These are phyloP conservation scores for Melanostigma gelatinosum DNA, from an alignment of 2,113 vertebrate species.

Conservation along the genomic window DNA sequence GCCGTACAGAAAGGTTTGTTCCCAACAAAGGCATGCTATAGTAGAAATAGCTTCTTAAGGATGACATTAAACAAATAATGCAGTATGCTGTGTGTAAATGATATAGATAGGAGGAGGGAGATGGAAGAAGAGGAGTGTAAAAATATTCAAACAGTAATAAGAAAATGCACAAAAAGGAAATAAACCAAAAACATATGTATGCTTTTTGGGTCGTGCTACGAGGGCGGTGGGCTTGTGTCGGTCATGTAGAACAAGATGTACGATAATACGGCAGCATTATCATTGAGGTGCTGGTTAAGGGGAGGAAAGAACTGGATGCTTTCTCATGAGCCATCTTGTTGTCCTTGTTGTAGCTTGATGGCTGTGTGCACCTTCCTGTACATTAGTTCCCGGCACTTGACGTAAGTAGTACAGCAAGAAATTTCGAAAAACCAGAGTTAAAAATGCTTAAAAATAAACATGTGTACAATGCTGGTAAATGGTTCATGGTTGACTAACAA, in stretches of 20 bases:
- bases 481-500: background rate
- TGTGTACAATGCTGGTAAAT: slow-evolving; percentile 15
- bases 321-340: background rate
- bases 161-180: background rate
- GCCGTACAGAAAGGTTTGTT: slow-evolving; percentile 15
- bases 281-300: background rate
- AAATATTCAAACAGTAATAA: slow-evolving; percentile 16
- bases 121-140: background rate
- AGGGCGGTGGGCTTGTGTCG: background rate
- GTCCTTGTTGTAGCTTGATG: background rate
- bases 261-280: background rate
- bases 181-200: background rate
- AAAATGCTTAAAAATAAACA: background rate
- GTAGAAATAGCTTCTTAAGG: background rate
- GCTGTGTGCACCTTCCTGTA: background rate
- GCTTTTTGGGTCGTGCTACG: background rate
- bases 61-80: background rate
- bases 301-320: background rate
- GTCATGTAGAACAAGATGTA: background rate
- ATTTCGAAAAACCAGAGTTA: background rate
- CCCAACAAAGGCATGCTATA: slow-evolving; percentile 1
- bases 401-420: background rate
- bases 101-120: slow-evolving; percentile 1
- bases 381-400: background rate
- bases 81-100: background rate